Percentiles rank a stretch among this genome's conserved stretches.
Conservation (phyloP, 2,888 invertebrate genomes). For the Cephalotes varians region DNA sequence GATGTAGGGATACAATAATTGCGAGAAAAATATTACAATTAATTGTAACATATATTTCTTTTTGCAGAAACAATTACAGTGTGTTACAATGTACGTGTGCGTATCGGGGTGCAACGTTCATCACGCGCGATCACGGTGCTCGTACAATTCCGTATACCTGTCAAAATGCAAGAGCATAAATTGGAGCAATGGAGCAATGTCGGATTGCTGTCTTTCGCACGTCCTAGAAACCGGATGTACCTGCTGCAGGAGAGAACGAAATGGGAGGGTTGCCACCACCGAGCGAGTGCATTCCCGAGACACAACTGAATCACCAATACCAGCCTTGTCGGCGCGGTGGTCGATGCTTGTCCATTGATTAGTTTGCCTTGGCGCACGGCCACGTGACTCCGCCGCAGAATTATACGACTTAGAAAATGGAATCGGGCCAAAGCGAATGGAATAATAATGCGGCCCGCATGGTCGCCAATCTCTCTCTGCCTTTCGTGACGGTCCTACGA, state of each 20-base stretch:
- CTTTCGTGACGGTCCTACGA: background rate
- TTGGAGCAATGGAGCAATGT: background rate
- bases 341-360: constrained; percentile 81
- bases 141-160: background rate
- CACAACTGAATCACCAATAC: constrained; percentile 73
- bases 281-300: constrained; percentile 72
- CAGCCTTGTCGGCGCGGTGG: constrained; percentile 76
- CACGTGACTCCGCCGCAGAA: constrained; percentile 69
- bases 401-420: constrained; percentile 29
- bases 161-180: background rate
- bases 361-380: constrained; percentile 68
- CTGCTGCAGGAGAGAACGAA: constrained; percentile 53
- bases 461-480: background rate
- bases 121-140: constrained; percentile 8
- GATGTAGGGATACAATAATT: constrained; percentile 1
- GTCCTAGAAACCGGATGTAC: background rate
- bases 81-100: background rate
- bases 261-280: constrained; percentile 40
- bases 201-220: background rate
- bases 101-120: constrained; percentile 3
- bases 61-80: constrained; percentile 18
- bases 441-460: constrained; percentile 22
- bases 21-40: background rate
- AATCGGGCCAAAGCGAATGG: constrained; percentile 4
- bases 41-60: background rate